Base-by-base conservation (phyloP, 2,113 vertebrate genomes). In the Amazona guildingii region DNA sequence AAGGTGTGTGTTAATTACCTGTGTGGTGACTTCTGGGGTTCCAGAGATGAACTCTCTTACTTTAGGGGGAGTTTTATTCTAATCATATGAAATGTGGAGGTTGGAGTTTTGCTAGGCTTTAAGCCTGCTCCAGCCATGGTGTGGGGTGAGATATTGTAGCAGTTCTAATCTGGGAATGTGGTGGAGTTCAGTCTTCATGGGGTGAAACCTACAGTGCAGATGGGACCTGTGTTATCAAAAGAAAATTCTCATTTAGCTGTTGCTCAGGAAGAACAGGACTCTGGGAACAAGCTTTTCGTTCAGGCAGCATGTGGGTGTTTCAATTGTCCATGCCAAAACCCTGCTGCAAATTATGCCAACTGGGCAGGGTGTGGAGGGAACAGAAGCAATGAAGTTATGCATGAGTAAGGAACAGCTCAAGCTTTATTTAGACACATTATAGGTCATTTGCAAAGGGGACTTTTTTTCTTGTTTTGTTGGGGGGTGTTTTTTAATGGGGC, bases 341-440 rank as follows among this genome's bases (percentile, higher is more conserved):
- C 80, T 86, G 55, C 83, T 92, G 63, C 77, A 92, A 73, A 83
- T 93, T 44, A 54, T 46, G 88, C 92, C 95, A 95, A 20, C 52
- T 6, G 63, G 86, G 77, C 86, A 95, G 90, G 54, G 86, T 82
- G 91, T 89, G 86, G 92, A 89, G 80, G 61, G 77, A 92, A 51
- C 66, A 84, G 94, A 87, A 94, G 91, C 74, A 49, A 70, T 85
- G 91, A 91, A 96, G 91, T 92, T 88, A 92, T 89, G 92, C 86
- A 33, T 93, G 96, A 94, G 76, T 93, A 94, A 95, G 83, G 90
- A 95, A 82, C 77, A 94, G 74, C 83, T 89, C 77, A 79, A 59
- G 78, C 88, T 96, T 94, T 92, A 82, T 96, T 95, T 89, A 91
- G 66, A 82, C 5, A 37, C 41, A 84, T 94, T 92, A 84, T 43